Evolutionary conservation across 1,140 invertebrate species (phyloP).

Genomic region (Pseudomyrmex pallidus): DNA sequence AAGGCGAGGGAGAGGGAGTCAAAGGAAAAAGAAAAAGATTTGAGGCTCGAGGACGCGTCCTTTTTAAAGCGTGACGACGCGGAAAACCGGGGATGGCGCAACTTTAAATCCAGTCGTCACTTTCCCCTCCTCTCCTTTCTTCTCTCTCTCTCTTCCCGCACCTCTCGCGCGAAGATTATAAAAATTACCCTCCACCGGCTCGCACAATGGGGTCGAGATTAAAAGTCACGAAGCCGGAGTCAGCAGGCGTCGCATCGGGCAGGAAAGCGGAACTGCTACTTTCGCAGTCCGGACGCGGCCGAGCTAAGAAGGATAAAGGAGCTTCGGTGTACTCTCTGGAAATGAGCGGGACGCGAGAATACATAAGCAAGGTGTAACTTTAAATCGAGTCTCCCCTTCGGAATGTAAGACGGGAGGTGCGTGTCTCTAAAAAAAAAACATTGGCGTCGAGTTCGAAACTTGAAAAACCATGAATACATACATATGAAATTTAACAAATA

Average conservation of each 20-base stretch:
- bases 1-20: background rate
- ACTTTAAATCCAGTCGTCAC: conserved; percentile 60
- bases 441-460: background rate
- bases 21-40: background rate
- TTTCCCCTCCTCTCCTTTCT: background rate
- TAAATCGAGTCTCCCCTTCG: conserved; percentile 59
- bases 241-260: background rate
- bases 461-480: background rate
- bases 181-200: conserved; percentile 61
- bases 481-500: background rate
- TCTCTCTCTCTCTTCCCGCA: too few species aligned
- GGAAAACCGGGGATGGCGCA: conserved; percentile 1
- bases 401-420: background rate
- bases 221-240: conserved; percentile 68
- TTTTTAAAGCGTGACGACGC: conserved; percentile 46
- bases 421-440: background rate
- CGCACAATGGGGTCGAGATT: conserved; percentile 65
- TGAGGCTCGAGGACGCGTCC: background rate
- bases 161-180: conserved; percentile 55
- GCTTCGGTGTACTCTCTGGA: conserved; percentile 50
- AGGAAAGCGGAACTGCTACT: conserved; percentile 62
- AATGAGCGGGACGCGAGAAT: conserved; percentile 70
- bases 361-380: conserved; percentile 67
- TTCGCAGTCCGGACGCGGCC: conserved; percentile 60
- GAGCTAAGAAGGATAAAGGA: conserved; percentile 65